These are phyloP conservation scores for Lepidochitona cinerea DNA, from an alignment of 2,888 invertebrate species.

Conservation along the genomic window DNA sequence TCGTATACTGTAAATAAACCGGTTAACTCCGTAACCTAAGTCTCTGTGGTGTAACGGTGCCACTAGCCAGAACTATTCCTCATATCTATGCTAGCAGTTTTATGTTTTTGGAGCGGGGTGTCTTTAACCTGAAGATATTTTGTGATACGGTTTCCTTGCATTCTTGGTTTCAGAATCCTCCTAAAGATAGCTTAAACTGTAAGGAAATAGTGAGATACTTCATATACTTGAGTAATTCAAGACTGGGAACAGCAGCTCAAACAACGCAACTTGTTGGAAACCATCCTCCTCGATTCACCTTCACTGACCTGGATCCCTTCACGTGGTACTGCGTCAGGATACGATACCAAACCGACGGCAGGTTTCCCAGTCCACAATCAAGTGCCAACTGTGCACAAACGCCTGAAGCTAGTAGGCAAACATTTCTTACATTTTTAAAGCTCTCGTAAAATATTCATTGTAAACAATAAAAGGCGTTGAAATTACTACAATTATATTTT, in stretches of 20 bases:
- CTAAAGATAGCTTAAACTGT: conserved; percentile 18
- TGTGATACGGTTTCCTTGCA: no score
- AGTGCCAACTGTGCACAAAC: conserved; percentile 46
- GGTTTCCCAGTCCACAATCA: conserved; percentile 46
- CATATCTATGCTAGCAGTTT: no score
- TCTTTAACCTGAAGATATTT: no score
- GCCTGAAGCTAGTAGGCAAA: conserved; percentile 37
- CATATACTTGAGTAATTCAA: conserved; percentile 6
- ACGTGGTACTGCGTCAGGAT: conserved; percentile 55
- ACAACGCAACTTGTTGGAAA: conserved; percentile 31
- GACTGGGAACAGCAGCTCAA: conserved; percentile 2
- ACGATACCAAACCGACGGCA: conserved; percentile 46
- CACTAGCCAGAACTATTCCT: no score
- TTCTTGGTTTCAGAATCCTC: conserved; percentile 50
- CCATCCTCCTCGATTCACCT: conserved; percentile 33
- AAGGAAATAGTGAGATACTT: conserved; percentile 12
- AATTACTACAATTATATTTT: no score
- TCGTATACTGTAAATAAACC: no score
- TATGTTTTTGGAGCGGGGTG: no score
- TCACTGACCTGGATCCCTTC: conserved; percentile 49
- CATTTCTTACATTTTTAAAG: no score
- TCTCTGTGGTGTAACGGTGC: no score
- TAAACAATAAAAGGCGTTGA: no score
- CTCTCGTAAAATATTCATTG: no score
- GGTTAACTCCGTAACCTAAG: no score